Conservation (phyloP, 1,140 invertebrate species). For the Pseudomyrmex gracilis region DNA sequence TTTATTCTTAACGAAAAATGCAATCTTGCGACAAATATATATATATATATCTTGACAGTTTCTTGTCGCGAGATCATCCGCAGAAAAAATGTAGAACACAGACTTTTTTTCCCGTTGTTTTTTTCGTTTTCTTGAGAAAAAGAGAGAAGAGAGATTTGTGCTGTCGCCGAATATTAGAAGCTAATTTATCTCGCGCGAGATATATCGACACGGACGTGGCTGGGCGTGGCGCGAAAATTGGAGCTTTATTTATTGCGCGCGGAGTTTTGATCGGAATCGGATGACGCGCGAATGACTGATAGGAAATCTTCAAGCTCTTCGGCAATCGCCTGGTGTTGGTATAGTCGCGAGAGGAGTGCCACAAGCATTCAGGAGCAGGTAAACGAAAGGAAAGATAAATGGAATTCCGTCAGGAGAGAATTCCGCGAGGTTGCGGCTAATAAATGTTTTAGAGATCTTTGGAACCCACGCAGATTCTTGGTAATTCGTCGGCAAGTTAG, state of each 20-base stretch:
- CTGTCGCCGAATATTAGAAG: conserved; percentile 27
- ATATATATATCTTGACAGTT: not conserved
- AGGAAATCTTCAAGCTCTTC: conserved; percentile 71
- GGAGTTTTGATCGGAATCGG: conserved; percentile 70
- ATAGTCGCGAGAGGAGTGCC: conserved; percentile 36
- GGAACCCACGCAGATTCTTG: conserved; percentile 3
- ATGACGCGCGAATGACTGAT: conserved; percentile 67
- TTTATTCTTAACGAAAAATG: not conserved
- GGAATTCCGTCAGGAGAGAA: conserved; percentile 62
- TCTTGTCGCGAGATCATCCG: not conserved
- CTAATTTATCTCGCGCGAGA: conserved; percentile 60
- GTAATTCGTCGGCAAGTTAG: conserved; percentile 24
- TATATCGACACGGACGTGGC: conserved; percentile 58
- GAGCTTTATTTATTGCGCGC: conserved; percentile 72
- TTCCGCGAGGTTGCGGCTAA: conserved; percentile 45
- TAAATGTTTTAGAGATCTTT: conserved; percentile 60
- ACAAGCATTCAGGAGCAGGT: not conserved
- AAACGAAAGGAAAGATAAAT: conserved; percentile 71
- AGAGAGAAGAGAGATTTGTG: not conserved
- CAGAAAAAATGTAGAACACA: not conserved
- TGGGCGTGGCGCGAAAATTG: conserved; percentile 59
- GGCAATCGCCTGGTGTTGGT: conserved; percentile 40
- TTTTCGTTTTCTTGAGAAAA: not conserved
- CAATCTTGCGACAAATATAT: no score
- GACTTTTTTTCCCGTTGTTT: not conserved